A percentile compares a stretch with the other conserved stretches of the same genome.
phyloP scores from a whole-genome alignment of 1,140 invertebrate genomes.

The Habropoda laboriosa region DNA sequence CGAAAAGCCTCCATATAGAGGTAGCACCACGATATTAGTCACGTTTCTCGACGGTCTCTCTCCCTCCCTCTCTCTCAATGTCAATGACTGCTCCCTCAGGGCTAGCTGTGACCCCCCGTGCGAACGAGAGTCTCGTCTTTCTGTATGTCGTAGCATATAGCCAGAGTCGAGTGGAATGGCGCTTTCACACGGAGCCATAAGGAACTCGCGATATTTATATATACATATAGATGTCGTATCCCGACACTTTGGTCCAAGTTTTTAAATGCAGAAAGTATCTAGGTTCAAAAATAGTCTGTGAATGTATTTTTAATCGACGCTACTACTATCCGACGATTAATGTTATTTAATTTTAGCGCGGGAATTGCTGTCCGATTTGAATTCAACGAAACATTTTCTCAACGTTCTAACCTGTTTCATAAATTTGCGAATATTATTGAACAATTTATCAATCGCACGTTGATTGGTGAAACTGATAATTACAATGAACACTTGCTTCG shows the following conservation, averaged over 20 bases:
- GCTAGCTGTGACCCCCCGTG: slow-evolving; percentile 68
- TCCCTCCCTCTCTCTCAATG: slow-evolving; percentile 62
- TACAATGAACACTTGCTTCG: not conserved
- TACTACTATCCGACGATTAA: too few species aligned
- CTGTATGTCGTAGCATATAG: slow-evolving; percentile 51
- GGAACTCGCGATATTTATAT: slow-evolving; percentile 42
- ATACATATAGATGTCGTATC: not conserved
- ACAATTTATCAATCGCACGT: not conserved
- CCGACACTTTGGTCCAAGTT: not conserved
- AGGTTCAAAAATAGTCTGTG: not conserved
- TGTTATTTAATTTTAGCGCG: too few species aligned
- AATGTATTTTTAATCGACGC: not conserved
- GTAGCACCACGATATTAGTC: slow-evolving; percentile 65
- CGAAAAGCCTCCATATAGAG: slow-evolving; percentile 43
- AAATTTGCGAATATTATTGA: too few species aligned
- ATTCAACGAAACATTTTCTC: not conserved
- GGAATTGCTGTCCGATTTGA: not conserved
- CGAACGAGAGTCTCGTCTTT: slow-evolving; percentile 67
- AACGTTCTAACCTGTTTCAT: not conserved
- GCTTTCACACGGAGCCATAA: slow-evolving; percentile 73
- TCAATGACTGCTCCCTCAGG: slow-evolving; percentile 76
- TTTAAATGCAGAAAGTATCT: not conserved
- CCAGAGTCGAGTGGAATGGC: slow-evolving; percentile 51
- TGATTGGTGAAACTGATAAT: not conserved
- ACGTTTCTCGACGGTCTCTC: slow-evolving; percentile 58